Evolutionary conservation across 92 coral and sea anemone genomes (phyloP), one percentile per base, ranked within the genome.

Genomic region (Zoanthus sansibaricus): DNA sequence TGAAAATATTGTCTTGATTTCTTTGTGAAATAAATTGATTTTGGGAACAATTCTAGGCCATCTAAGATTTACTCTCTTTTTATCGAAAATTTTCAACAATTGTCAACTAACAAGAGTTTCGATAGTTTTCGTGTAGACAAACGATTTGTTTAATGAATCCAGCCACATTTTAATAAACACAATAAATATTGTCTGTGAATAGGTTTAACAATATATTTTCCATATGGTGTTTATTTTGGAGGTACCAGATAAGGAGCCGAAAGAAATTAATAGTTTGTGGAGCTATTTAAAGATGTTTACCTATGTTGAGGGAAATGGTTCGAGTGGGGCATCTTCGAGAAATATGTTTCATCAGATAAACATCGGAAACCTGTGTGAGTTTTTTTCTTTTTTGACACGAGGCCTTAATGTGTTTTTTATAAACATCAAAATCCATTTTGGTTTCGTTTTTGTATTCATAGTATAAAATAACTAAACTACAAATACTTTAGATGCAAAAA

Each of bases 291-390:
- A 76, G 66, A 76, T 54, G 66, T 54, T 54, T 76, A 51, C 25
- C 0, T 76, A 25, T 42, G 47, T 25, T 30, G 68, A 76, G 67
- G 30, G 68, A 76, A 76, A 30, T 76, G 44, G 16, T 55, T 11
- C 45, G 5, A 25, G 30, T 20, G 18, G 42, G 31, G 48, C 17
- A 56, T 8, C 37, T 18, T 51, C 52, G 20, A 51, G 1, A 54
- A 76, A 55, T 16, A 52, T 30, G 82, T 76, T 76, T 76, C 48
- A 54, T 76, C 82, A 76, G 68, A 76, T 55, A 76, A 76, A 55
- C 82, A 75, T 76, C 54, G 42, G 82, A 55, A 76, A 25, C 30
- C 59, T 20, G 59, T 49, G 55, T 7, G 55, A 49, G 42, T 21
- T 47, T 76, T 4, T 25, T 25, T n/a, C n/a, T n/a, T 37, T 3